Evolutionary conservation across 1,140 invertebrate species (phyloP), one percentile per base, ranked within the genome.

Genomic region (Gonioctena quinquepunctata): DNA sequence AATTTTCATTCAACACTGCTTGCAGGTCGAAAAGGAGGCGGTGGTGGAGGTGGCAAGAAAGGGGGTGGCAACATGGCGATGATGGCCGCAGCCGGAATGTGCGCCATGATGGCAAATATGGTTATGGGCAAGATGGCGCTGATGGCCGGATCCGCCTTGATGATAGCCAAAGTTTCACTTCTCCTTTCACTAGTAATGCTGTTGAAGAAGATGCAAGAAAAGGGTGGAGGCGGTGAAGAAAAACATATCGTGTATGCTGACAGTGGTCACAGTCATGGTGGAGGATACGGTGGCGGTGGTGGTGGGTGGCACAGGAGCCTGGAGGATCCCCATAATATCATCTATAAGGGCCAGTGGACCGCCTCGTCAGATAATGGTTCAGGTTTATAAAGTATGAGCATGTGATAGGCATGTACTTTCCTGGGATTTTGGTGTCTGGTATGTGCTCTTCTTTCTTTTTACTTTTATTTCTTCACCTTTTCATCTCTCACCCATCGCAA

Each of bases 101-200:
- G 89, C 72, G 88, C 87, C 56, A 88, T 90, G 81, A 82, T 91
- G 81, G 86, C 87, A 1, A 89, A 91, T 81, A 79, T 91, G 80
- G 88, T 89, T 50, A 87, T 90, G 69, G 90, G 89, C 5, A 91
- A 75, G 68, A 72, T 75, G 73, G 70, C 67, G 19, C 50, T 75
- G 60, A 75, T 75, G 28, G 89, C 90, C 13, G 90, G 90, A 19
- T 88, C 89, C 1, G 90, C 90, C 7, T 82, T 92, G 27, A 82
- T 92, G 4, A 87, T 91, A 21, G 88, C 89, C 1, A 92, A 92
- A 79, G 87, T 92, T 42, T 89, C 90, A 0, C 77, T 91, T 7
- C 83, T 91, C 50, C 77, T 91, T n/a, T 89, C 90, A 2, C 84
- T 87, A 2, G 85, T 91, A 75, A 87, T 88, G 70, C 87, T 88